Evolutionary conservation across 2,113 vertebrate species (phyloP).

Genomic region (Sapajus apella): DNA sequence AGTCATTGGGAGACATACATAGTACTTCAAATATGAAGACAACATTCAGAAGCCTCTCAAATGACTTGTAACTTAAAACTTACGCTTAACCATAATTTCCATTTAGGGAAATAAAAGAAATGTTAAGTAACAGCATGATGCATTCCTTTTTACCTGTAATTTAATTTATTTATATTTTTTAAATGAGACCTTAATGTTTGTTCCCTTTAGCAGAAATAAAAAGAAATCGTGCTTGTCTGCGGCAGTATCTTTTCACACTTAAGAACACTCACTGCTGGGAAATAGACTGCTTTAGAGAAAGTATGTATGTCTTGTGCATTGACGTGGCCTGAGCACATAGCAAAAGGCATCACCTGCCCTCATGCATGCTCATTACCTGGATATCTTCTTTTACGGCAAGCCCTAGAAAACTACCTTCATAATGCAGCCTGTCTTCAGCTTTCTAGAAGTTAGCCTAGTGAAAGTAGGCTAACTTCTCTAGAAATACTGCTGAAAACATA

Average conservation of each 20-base stretch:
- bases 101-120: not conserved
- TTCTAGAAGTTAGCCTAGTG: not conserved
- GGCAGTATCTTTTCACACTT: not conserved
- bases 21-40: not conserved
- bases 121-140: not conserved
- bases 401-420: not conserved
- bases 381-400: not conserved
- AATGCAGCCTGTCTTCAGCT: not conserved
- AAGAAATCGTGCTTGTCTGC: not conserved
- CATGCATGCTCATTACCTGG: not conserved
- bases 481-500: not conserved
- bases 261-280: not conserved
- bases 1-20: not conserved
- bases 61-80: not conserved
- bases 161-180: not conserved
- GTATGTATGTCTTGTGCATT: not conserved
- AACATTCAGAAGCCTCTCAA: not conserved
- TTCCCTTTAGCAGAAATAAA: not conserved
- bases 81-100: not conserved
- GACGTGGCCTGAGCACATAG: not conserved
- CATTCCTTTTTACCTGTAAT: not conserved
- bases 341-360: not conserved
- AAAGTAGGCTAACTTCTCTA: not conserved
- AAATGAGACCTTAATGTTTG: not conserved
- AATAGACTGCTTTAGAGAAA: not conserved